Evolutionary conservation across 2,797 vertebrate species (phyloP), one percentile per base, ranked within the genome.

Genomic region (Chaunax sp.): DNA sequence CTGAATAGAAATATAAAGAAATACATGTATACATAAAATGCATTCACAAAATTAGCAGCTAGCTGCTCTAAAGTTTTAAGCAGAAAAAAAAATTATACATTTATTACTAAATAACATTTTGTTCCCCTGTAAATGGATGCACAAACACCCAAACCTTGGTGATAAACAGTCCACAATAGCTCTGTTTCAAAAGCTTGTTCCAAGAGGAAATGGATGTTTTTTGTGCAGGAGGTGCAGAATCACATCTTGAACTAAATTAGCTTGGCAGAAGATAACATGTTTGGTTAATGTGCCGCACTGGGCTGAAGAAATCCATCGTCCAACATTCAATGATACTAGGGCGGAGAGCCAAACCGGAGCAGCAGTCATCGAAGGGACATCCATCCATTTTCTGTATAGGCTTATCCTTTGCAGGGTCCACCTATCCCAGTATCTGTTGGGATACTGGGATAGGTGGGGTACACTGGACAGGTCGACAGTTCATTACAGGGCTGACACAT

Each of bases 281-380:
- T 79, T 71, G 73, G 69, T 83, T 83, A 79, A 88, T 85, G 83
- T 57, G 74, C 79, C 56, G 77, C 63, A 25, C 70, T 10, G 54
- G 66, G 53, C 63, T 28, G 11, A 6, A 52, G 65, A 84, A 68
- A 87, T 86, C 71, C 57, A 66, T 84, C 68, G 43, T 63, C 62
- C 53, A 6, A 2, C 51, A 66, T 60, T 60, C 69, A 41, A 23
- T 59, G 69, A 68, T 68, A 63, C 56, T 45, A 53, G 70, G 56
- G 55, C 62, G 0, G 22, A 35, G 47, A 76, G 81, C 66, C 66
- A 68, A 74, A 33, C 28, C 28, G 55, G 62, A 74, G 33, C 38
- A 50, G 64, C 7, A 5, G 54, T 66, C 64, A 80, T 79, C n/a
- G 64, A 83, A 80, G 41, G 15, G 26, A 47, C 15, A 16, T 40